A percentile compares a stretch with the other conserved stretches of the same genome.
phyloP scores from a whole-genome alignment of 1,140 invertebrate species.

The Drosophila lini region DNA sequence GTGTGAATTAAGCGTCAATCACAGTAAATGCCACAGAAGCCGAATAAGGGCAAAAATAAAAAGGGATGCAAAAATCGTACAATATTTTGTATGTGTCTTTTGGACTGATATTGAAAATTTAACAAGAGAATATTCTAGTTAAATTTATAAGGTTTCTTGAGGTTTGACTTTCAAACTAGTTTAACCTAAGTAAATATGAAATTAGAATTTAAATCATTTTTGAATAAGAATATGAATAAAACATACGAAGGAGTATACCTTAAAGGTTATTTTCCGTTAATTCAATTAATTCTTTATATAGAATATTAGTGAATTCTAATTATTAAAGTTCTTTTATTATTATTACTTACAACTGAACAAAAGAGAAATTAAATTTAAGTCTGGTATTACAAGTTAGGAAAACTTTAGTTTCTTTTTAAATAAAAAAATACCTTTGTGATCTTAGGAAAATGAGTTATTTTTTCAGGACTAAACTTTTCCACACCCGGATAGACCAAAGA shows the following conservation, averaged over 20 bases:
- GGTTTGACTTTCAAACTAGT: neutral
- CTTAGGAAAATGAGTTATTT: neutral
- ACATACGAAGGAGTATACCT: too few relatives aligned
- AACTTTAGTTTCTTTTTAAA: too few relatives aligned
- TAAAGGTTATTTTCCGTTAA: too few relatives aligned
- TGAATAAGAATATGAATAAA: too few relatives aligned
- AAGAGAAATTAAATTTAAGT: too few relatives aligned
- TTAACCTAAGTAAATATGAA: neutral
- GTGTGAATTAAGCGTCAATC: slow-evolving; percentile 60
- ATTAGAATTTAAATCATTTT: too few relatives aligned
- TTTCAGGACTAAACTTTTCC: neutral
- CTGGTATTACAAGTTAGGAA: too few relatives aligned
- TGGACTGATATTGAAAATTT: neutral
- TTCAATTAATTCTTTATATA: too few relatives aligned
- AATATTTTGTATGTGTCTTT: slow-evolving; percentile 12
- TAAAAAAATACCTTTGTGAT: neutral
- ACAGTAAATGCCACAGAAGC: slow-evolving; percentile 31
- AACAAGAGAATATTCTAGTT: neutral
- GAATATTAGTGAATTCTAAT: too few relatives aligned
- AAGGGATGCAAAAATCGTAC: neutral
- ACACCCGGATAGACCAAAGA: neutral
- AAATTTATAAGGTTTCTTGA: too few relatives aligned
- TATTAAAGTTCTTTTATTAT: too few relatives aligned
- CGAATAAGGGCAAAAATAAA: slow-evolving; percentile 17
- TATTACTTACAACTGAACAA: too few relatives aligned